A percentile compares a stretch with the other conserved stretches of the same genome.
These are phyloP conservation scores for Neodiprion virginianus DNA, from an alignment of 1,140 invertebrate genomes.

Conservation along the genomic window DNA sequence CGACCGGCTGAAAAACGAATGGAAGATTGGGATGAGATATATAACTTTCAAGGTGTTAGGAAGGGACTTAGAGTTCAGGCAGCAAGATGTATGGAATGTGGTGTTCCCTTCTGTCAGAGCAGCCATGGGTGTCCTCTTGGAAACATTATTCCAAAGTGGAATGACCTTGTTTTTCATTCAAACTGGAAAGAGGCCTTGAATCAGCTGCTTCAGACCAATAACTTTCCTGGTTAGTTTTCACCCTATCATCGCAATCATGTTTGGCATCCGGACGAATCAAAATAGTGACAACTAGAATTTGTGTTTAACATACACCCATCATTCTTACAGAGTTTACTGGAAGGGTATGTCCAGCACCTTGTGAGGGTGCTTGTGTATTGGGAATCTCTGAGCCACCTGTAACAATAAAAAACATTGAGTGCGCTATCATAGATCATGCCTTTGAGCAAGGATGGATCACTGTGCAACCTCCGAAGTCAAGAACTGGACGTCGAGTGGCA, in stretches of 20 bases:
- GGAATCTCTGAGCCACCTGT: conserved; percentile 96
- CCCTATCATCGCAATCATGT: neutral
- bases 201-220: conserved; percentile 97
- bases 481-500: conserved; percentile 88
- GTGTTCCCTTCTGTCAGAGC: conserved; percentile 98
- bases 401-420: conserved; percentile 99
- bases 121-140: conserved; percentile 96
- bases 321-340: conserved; percentile 90
- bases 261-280: neutral
- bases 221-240: conserved; percentile 81
- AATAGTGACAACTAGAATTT: neutral
- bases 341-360: conserved; percentile 97
- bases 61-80: conserved; percentile 91
- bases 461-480: conserved; percentile 72
- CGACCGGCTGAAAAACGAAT: conserved; percentile 81
- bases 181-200: conserved; percentile 97
- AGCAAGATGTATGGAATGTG: conserved; percentile 99
- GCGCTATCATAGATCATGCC: conserved; percentile 97
- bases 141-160: conserved; percentile 99
- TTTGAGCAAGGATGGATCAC: conserved; percentile 97
- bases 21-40: conserved; percentile 98
- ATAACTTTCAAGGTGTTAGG: conserved; percentile 84
- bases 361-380: conserved; percentile 97
- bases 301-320: conserved; percentile 19
- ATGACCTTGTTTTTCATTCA: conserved; percentile 92